These are phyloP conservation scores for Drosophila anceps DNA, from an alignment of 2,888 invertebrate species.

Conservation along the genomic window DNA sequence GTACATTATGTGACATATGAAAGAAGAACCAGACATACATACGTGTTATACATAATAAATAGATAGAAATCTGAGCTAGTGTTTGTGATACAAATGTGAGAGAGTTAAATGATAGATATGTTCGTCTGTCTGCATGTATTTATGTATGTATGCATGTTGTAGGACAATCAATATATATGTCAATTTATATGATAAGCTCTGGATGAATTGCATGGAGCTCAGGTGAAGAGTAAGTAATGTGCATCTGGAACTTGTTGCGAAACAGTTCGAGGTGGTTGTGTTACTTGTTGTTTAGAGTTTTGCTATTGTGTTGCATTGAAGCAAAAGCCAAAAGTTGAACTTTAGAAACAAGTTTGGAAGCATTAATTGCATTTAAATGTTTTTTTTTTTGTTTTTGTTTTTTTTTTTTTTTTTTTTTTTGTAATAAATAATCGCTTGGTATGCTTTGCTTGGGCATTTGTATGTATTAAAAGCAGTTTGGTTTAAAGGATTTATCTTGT, in stretches of 20 bases:
- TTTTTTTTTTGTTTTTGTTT: neutral
- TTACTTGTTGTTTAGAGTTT: conserved; percentile 30
- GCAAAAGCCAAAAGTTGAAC: conserved; percentile 60
- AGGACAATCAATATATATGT: conserved; percentile 68
- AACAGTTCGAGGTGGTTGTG: conserved; percentile 35
- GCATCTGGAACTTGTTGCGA: conserved; percentile 29
- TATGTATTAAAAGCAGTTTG: conserved; percentile 44
- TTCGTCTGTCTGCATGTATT: neutral
- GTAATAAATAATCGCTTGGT: conserved; percentile 21
- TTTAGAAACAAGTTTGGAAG: conserved; percentile 54
- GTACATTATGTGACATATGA: conserved; percentile 59
- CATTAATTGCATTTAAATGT: conserved; percentile 39
- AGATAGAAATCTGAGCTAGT: conserved; percentile 37
- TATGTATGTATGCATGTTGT: conserved; percentile 11
- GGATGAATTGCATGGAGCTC: conserved; percentile 38
- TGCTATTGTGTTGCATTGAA: conserved; percentile 67
- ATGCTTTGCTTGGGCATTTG: conserved; percentile 31
- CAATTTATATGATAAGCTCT: conserved; percentile 76
- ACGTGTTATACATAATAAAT: conserved; percentile 34
- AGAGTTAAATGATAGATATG: conserved; percentile 20
- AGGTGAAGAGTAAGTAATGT: conserved; percentile 26
- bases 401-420: neutral
- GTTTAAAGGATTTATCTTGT: conserved; percentile 73
- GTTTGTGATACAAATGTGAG: conserved; percentile 31
- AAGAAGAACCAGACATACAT: conserved; percentile 53